phyloP scores from a whole-genome alignment of 2,888 invertebrate species.

The Disparrhopalites patrizii region DNA sequence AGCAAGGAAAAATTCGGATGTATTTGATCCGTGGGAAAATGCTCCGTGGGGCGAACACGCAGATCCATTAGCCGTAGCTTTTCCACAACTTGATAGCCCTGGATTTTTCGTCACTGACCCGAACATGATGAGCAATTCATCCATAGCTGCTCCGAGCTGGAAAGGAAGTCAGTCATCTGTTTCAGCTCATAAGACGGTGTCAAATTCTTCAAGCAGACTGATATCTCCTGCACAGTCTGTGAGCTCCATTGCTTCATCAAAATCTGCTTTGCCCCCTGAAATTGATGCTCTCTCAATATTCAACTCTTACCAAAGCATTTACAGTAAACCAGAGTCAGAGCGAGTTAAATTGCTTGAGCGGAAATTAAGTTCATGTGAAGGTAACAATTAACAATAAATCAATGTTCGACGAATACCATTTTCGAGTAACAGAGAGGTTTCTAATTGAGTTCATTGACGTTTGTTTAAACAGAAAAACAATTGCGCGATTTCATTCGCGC shows the following conservation, averaged over 20 bases:
- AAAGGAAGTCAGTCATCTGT: not conserved
- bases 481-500: not conserved
- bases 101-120: not conserved
- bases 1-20: not conserved
- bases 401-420: not conserved
- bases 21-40: not conserved
- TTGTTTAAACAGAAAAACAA: not conserved
- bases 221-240: not conserved
- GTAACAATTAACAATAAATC: not conserved
- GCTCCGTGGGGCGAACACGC: conserved; percentile 6
- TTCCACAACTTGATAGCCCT: not conserved
- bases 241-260: not conserved
- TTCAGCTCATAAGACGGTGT: not conserved
- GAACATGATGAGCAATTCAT: not conserved
- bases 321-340: not conserved
- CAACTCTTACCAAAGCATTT: not conserved
- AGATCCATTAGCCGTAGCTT: conserved; percentile 17
- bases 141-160: not conserved
- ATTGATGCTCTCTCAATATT: not conserved
- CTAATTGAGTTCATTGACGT: too few species aligned
- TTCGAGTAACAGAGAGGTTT: too few species aligned
- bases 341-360: not conserved
- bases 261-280: not conserved
- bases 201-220: not conserved
- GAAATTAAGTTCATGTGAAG: not conserved